Evolutionary conservation across 2,113 vertebrate species (phyloP).

Genomic region (Tachysurus vachellii): DNA sequence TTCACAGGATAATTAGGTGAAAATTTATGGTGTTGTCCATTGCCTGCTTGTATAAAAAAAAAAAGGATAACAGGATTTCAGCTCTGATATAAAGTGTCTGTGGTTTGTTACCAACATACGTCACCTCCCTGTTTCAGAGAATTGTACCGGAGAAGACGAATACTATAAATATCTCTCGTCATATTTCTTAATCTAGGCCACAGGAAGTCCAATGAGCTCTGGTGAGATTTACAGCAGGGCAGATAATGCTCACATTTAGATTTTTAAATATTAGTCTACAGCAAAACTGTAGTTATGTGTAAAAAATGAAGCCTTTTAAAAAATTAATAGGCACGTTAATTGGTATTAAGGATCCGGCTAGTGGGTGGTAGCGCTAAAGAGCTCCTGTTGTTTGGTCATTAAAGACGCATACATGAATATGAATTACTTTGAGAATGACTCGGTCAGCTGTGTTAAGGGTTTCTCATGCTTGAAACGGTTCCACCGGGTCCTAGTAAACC

Average conservation of each 20-base stretch:
- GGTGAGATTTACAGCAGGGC: not conserved
- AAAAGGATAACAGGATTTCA: slow-evolving; percentile 25
- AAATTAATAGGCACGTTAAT: not conserved
- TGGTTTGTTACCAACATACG: not conserved
- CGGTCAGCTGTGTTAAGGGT: not conserved
- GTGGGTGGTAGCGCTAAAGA: slow-evolving; percentile 13
- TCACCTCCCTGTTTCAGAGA: not conserved
- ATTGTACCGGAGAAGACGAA: too few species aligned
- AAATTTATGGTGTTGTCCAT: slow-evolving; percentile 11
- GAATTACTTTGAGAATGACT: not conserved
- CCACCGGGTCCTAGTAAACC: not conserved
- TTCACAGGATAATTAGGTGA: slow-evolving; percentile 26
- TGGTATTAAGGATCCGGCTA: not conserved
- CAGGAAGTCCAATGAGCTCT: not conserved
- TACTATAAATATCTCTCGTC: too few species aligned
- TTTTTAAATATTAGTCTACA: not conserved
- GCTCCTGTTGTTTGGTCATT: not conserved
- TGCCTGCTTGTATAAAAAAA: not conserved
- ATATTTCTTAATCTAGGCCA: not conserved
- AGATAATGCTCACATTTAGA: not conserved
- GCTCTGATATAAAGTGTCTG: not conserved
- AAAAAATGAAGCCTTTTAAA: not conserved
- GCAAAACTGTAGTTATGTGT: not conserved
- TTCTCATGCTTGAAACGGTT: too few species aligned
- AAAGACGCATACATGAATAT: slow-evolving; percentile 18